phyloP scores from a whole-genome alignment of 1,140 invertebrate species.

The Ceratina calcarata region DNA sequence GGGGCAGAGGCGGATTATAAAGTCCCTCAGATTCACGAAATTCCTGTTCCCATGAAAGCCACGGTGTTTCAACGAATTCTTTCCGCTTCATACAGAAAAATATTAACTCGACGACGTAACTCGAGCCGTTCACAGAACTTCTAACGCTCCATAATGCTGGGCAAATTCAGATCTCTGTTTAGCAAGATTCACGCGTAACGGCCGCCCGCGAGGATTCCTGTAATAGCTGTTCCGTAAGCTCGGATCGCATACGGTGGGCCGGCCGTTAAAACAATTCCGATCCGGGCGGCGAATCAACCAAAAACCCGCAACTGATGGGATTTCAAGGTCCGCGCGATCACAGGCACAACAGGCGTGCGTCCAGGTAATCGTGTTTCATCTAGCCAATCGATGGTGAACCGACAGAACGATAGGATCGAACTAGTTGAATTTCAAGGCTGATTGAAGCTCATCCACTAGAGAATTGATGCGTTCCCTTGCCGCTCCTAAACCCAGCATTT shows the following conservation, averaged over 20 bases:
- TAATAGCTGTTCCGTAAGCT: neutral
- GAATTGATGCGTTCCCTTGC: neutral
- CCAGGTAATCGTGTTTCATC: conserved; percentile 42
- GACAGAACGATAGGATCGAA: conserved; percentile 18
- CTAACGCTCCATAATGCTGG: neutral
- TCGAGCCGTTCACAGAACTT: too few species aligned
- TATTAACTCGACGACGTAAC: too few species aligned
- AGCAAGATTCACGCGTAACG: too few species aligned
- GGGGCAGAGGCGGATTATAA: conserved; percentile 22
- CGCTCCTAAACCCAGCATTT: neutral
- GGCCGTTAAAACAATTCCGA: neutral
- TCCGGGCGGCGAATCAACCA: neutral
- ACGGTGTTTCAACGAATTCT: neutral
- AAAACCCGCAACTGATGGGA: conserved; percentile 30
- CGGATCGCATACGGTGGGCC: neutral
- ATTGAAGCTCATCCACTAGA: conserved; percentile 3
- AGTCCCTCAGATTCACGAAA: neutral
- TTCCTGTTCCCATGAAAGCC: neutral
- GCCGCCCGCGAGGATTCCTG: too few species aligned
- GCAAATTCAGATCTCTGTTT: too few species aligned
- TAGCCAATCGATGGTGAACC: conserved; percentile 36
- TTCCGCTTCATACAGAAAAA: neutral
- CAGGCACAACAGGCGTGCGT: neutral
- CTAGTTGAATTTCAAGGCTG: conserved; percentile 23
- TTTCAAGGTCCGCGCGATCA: conserved; percentile 20